Percentiles rank a stretch among this genome's conserved stretches.
Conservation (phyloP, 2,797 vertebrate species). For the Sebastolobus alascanus region DNA sequence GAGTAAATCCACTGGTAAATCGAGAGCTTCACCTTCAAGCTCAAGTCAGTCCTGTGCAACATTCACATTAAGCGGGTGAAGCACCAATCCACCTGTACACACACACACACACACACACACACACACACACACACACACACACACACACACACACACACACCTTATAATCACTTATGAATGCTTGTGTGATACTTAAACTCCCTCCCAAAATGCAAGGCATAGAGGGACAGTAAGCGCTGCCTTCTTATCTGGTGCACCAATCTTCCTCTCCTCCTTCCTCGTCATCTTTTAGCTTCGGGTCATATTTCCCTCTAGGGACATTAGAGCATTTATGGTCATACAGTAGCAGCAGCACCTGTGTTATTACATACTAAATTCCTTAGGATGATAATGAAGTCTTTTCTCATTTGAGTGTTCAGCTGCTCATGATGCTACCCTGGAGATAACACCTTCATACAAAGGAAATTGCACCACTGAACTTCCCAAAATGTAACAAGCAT, state of each 20-base stretch:
- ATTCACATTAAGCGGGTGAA: background rate
- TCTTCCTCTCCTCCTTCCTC: background rate
- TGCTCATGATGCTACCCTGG: background rate
- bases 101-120: background rate
- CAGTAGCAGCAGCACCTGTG: background rate
- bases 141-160: background rate
- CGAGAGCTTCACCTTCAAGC: background rate
- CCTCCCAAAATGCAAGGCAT: background rate
- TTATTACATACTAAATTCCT: background rate
- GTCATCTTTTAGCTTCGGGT: background rate
- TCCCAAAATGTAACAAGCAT: background rate
- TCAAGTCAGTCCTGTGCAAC: background rate
- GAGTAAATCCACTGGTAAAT: slow-evolving; percentile 4
- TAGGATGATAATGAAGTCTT: background rate
- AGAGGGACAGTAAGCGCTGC: background rate
- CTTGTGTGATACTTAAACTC: background rate
- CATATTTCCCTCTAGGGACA: background rate
- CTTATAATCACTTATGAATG: background rate
- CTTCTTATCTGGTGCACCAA: background rate
- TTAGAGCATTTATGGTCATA: background rate
- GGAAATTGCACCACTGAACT: background rate
- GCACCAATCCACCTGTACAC: background rate
- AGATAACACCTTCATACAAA: background rate
- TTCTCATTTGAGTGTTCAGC: background rate
- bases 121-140: background rate